Evolutionary conservation across 2,797 vertebrate genomes (phyloP).

Genomic region (Clarias platycephalus): DNA sequence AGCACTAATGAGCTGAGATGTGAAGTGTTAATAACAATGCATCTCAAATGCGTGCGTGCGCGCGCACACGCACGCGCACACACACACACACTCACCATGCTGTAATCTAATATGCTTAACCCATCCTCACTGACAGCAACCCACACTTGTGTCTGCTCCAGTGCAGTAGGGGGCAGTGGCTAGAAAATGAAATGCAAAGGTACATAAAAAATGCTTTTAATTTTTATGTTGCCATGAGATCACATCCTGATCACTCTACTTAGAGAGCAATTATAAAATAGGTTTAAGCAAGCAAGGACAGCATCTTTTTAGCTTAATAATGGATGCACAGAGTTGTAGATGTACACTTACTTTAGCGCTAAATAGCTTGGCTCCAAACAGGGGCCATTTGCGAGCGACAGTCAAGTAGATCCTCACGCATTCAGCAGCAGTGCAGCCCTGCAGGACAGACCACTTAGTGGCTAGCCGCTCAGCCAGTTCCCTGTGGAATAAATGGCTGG

Average conservation of each 20-base stretch:
- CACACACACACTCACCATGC: constrained; percentile 79
- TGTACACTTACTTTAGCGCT: constrained; percentile 81
- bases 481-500: constrained; percentile 65
- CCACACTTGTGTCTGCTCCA: constrained; percentile 83
- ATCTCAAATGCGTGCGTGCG: background rate
- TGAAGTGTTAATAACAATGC: background rate
- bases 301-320: background rate
- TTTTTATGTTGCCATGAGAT: background rate
- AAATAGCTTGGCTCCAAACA: constrained; percentile 93
- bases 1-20: constrained; percentile 7
- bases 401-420: constrained; percentile 92
- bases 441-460: constrained; percentile 85
- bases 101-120: constrained; percentile 85
- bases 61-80: background rate
- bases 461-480: constrained; percentile 80
- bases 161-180: constrained; percentile 78
- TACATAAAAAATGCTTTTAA: constrained; percentile 12
- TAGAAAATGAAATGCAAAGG: constrained; percentile 58
- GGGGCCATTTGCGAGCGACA: constrained; percentile 90
- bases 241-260: background rate
- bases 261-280: background rate
- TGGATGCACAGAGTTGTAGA: background rate
- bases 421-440: constrained; percentile 84
- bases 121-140: constrained; percentile 93
- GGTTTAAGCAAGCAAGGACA: background rate